Evolutionary conservation across 2,113 vertebrate genomes (phyloP).

Genomic region (Nerophis ophidion): DNA sequence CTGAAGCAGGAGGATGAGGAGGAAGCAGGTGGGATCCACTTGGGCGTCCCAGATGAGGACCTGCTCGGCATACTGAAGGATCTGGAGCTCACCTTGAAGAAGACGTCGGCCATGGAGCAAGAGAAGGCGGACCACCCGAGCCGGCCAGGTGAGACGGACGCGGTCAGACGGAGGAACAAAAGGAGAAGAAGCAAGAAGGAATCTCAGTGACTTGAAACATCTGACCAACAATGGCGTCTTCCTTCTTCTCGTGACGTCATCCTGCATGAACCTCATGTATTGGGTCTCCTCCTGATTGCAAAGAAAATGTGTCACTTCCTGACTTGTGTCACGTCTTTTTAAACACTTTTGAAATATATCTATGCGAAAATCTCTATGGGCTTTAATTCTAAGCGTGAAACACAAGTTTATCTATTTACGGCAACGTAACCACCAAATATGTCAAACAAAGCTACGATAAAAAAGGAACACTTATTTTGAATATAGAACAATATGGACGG

Average conservation of each 20-base stretch:
- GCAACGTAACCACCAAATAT: no score
- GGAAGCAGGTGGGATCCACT: neutral
- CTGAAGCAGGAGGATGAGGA: constrained; percentile 3
- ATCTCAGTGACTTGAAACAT: constrained; percentile 19
- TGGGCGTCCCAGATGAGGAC: constrained; percentile 28
- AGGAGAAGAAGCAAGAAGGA: constrained; percentile 47
- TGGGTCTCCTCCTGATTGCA: neutral
- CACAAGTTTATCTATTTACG: no score
- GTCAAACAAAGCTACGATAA: no score
- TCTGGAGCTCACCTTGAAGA: constrained; percentile 41
- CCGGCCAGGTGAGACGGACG: constrained; percentile 4
- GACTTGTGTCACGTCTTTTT: no score
- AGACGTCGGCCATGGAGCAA: constrained; percentile 35
- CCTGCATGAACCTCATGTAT: neutral
- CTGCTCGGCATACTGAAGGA: constrained; percentile 35
- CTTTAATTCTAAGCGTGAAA: no score
- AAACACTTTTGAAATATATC: no score
- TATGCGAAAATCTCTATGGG: no score
- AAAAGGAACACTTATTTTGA: no score
- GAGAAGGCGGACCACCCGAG: constrained; percentile 29
- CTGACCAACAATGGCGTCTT: no score
- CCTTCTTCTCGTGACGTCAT: neutral
- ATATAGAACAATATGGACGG: no score
- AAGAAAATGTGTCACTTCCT: neutral
- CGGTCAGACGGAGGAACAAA: constrained; percentile 73